Evolutionary conservation across 2,113 vertebrate species (phyloP), one percentile per base, ranked within the genome.

Genomic region (Heterotilapia buettikoferi): DNA sequence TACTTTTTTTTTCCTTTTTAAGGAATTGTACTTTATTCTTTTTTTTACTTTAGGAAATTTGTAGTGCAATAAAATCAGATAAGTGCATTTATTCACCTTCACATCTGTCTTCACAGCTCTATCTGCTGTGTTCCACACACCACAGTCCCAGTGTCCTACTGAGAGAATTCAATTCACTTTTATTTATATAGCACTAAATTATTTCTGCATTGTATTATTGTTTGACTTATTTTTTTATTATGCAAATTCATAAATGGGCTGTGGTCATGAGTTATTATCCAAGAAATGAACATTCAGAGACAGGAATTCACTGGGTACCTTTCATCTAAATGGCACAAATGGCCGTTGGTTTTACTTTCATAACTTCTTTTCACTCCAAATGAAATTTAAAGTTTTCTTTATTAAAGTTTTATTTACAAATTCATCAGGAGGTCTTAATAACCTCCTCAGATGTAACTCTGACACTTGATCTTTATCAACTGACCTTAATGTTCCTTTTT

Each of bases 151-250:
- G 31, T 7, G 31, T 33, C 6, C 29, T 31, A 31, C 29, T 31
- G 29, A 31, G 5, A 31, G 29, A 31, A 31, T 31, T 31, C 29
- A 31, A 31, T 31, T 31, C 29, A 31, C 4, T 31, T 31, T 31
- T 31, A 31, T 29, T 29, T 5, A 29, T 29, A 29, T 33, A 33
- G 31, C 31, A 33, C 7, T 36, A 36, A 29, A 29, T 29, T 5
- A 29, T 29, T 29, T 29, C 29, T 29, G 29, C 29, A 19, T n/a
- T 31, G 33, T 18, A 12, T 7, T 1, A 14, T 7, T 56, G 57
- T 84, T 89, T 83, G 36, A 2, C 26, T 36, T 84, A 83, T 89
- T 12, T 52, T 88, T 86, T 83, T 87, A 89, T 84, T 71, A 85
- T 86, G 38, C 16, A 79, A 83, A 54, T 57, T 26, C 40, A 21